phyloP scores from a whole-genome alignment of 2,888 invertebrate species.

The Trilocha varians region DNA sequence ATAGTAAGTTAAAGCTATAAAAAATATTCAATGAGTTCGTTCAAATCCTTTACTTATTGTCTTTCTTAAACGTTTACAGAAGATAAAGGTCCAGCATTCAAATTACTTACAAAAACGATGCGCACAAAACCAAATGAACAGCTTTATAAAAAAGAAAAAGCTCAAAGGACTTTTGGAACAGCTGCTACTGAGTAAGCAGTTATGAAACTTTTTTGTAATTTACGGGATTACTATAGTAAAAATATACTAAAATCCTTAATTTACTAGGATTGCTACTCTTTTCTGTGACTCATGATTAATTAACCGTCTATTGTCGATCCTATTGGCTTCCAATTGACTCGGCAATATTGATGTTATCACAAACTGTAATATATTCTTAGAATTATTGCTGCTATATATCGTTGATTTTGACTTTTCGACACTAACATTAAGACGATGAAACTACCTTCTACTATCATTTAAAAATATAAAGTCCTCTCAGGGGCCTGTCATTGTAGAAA shows the following conservation, averaged over 20 bases:
- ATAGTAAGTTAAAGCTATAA: conserved; percentile 37
- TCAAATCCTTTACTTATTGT: conserved; percentile 1
- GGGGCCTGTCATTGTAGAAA: too few species aligned
- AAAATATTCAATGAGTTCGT: background rate
- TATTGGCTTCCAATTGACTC: too few species aligned
- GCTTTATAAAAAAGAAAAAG: conserved; percentile 35
- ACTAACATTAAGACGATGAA: too few species aligned
- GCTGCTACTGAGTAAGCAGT: conserved; percentile 44
- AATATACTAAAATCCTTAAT: too few species aligned
- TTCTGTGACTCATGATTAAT: too few species aligned
- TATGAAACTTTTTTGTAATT: background rate
- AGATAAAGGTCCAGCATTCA: conserved; percentile 51
- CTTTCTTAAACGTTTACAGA: conserved; percentile 25
- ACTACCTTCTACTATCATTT: too few species aligned
- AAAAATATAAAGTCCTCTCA: too few species aligned
- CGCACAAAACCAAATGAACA: conserved; percentile 25
- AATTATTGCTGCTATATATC: background rate
- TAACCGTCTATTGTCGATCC: too few species aligned
- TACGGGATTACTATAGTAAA: background rate
- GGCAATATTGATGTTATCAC: too few species aligned
- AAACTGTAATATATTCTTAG: conserved; percentile 1
- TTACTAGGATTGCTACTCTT: too few species aligned
- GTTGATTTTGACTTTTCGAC: background rate
- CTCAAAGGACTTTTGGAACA: conserved; percentile 23
- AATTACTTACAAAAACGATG: conserved; percentile 34